Percentiles rank a stretch among this genome's conserved stretches.
Evolutionary conservation across 2,113 vertebrate genomes (phyloP).

Genomic region (Tetraodon nigroviridis): DNA sequence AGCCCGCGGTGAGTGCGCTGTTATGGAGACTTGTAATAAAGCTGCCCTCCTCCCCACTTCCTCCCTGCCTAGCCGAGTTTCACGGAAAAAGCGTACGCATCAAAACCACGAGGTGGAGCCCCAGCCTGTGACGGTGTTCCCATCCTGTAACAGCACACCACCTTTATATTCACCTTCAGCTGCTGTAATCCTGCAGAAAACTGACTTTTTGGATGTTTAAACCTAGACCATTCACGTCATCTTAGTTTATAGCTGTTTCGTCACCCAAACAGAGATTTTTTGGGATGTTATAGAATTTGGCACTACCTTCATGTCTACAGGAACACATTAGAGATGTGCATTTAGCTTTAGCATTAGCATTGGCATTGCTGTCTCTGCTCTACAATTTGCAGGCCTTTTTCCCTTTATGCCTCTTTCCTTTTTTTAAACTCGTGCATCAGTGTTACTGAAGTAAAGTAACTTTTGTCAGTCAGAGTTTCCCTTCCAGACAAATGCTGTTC

Average conservation of each 20-base stretch:
- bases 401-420: too few species aligned
- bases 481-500: too few species aligned
- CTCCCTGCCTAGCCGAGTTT: slow-evolving; percentile 40
- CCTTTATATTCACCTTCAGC: not conserved
- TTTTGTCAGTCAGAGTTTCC: too few species aligned
- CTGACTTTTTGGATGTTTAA: too few species aligned
- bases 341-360: too few species aligned
- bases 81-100: slow-evolving; percentile 41
- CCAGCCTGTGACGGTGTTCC: slow-evolving; percentile 12
- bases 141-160: not conserved
- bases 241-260: not conserved
- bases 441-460: too few species aligned
- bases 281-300: not conserved
- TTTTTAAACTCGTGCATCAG: too few species aligned
- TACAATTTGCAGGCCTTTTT: too few species aligned
- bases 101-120: slow-evolving; percentile 21
- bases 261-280: not conserved
- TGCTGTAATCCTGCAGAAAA: too few species aligned
- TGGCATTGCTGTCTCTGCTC: too few species aligned
- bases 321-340: too few species aligned
- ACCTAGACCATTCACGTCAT: too few species aligned
- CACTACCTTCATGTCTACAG: not conserved
- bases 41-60: slow-evolving; percentile 52
- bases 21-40: slow-evolving; percentile 45
- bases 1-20: slow-evolving; percentile 25